Evolutionary conservation across 2,113 vertebrate genomes (phyloP).

Genomic region (Eulacestoma nigropectus): DNA sequence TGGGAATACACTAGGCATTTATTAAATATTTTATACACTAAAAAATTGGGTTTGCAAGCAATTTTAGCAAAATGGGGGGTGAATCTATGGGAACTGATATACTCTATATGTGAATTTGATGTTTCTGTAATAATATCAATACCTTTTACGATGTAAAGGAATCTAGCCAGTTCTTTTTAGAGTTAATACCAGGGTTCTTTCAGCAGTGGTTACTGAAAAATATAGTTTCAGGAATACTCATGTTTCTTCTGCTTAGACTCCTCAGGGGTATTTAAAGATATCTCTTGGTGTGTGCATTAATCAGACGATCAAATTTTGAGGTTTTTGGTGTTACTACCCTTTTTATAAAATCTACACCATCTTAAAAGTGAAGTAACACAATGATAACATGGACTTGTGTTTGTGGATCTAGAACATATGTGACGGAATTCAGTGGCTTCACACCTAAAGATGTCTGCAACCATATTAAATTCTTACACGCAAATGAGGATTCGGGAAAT

Average conservation of each 20-base stretch:
- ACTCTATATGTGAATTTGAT: background rate
- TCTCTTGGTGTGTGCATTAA: background rate
- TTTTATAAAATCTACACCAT: background rate
- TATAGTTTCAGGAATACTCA: background rate
- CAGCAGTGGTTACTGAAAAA: background rate
- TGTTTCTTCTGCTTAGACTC: background rate
- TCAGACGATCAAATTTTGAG: background rate
- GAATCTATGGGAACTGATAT: background rate
- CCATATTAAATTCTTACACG: background rate
- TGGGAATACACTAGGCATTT: background rate
- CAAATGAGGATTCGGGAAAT: background rate
- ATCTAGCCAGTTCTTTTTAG: background rate
- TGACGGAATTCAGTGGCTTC: background rate
- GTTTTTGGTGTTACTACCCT: background rate
- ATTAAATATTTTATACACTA: background rate
- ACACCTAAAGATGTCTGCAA: background rate
- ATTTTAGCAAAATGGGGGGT: background rate
- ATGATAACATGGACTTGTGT: accelerated
- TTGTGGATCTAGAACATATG: background rate
- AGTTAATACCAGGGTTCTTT: background rate
- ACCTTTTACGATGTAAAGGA: background rate
- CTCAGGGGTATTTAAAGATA: background rate
- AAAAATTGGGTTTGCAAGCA: background rate
- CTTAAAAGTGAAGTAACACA: background rate
- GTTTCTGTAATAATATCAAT: background rate